phyloP scores from a whole-genome alignment of 1,140 invertebrate species.

The Copidosoma floridanum region DNA sequence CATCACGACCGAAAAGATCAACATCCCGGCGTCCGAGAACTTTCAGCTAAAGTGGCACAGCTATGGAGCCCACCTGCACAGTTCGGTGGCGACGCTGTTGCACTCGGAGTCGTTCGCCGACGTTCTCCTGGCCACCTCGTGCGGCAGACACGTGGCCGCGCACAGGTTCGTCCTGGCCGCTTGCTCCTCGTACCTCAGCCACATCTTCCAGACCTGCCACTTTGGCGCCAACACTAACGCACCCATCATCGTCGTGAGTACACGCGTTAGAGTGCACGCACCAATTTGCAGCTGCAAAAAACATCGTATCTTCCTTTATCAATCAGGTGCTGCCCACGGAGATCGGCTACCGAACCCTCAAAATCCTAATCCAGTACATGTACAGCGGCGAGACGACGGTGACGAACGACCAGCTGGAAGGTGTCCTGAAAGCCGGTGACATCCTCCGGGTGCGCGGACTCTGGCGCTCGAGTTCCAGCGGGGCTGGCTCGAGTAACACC shows the following conservation, averaged over 20 bases:
- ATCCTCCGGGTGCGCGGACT: conserved; percentile 74
- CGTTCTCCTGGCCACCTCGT: conserved; percentile 77
- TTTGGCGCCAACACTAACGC: conserved; percentile 55
- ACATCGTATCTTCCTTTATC: no score
- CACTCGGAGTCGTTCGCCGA: conserved; percentile 81
- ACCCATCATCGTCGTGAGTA: conserved; percentile 52
- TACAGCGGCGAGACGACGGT: conserved; percentile 83
- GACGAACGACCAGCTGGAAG: conserved; percentile 77
- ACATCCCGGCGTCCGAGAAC: conserved; percentile 65
- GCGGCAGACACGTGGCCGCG: conserved; percentile 77
- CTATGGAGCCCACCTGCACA: conserved; percentile 75
- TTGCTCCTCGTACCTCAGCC: conserved; percentile 66
- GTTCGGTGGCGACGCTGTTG: conserved; percentile 74
- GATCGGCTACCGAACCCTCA: conserved; percentile 73
- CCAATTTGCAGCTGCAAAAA: no score
- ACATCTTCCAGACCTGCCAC: conserved; percentile 57
- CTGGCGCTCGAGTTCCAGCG: conserved; percentile 48
- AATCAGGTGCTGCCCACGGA: conserved; percentile 73
- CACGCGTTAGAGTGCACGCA: no score
- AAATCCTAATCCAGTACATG: conserved; percentile 83
- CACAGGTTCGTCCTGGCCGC: conserved; percentile 85
- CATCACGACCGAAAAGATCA: conserved; percentile 46
- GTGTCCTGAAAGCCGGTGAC: conserved; percentile 75
- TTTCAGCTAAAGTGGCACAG: conserved; percentile 87
- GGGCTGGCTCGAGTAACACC: no score